Percentiles rank a stretch among this genome's conserved stretches.
Conservation (phyloP, 2,113 vertebrate species). For the Rhombomys opimus region DNA sequence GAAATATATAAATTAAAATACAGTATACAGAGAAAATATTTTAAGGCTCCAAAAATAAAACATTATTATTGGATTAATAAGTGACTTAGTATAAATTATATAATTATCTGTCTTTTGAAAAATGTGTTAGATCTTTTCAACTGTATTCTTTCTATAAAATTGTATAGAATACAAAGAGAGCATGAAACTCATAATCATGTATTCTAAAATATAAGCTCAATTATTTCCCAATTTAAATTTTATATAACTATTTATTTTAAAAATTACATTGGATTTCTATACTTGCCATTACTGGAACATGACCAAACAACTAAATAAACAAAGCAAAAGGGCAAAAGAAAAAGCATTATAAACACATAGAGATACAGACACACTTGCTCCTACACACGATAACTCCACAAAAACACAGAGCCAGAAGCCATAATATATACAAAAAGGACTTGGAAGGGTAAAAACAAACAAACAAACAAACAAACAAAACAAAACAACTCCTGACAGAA, state of each 20-base stretch:
- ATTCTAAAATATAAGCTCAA: neutral
- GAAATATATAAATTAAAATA: conserved; percentile 18
- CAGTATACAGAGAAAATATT: neutral
- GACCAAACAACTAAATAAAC: neutral
- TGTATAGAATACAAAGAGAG: neutral
- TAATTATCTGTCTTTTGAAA: neutral
- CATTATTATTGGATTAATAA: neutral
- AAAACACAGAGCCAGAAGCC: neutral
- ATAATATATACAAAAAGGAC: too few species aligned
- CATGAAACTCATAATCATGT: neutral
- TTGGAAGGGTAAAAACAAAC: neutral
- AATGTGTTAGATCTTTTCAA: neutral
- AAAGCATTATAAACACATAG: neutral
- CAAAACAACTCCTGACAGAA: neutral
- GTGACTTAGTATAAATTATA: neutral
- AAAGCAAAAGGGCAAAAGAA: neutral
- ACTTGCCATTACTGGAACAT: neutral
- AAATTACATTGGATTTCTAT: neutral
- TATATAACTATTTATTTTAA: neutral
- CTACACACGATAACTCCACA: neutral
- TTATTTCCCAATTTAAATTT: conserved; percentile 4
- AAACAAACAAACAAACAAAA: too few species aligned
- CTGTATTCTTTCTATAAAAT: neutral
- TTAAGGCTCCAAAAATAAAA: neutral
- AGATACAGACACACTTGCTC: neutral